Percentiles rank a stretch among this genome's conserved stretches.
Evolutionary conservation across 1,140 invertebrate species (phyloP).

Genomic region (Matsumurasca onukii): DNA sequence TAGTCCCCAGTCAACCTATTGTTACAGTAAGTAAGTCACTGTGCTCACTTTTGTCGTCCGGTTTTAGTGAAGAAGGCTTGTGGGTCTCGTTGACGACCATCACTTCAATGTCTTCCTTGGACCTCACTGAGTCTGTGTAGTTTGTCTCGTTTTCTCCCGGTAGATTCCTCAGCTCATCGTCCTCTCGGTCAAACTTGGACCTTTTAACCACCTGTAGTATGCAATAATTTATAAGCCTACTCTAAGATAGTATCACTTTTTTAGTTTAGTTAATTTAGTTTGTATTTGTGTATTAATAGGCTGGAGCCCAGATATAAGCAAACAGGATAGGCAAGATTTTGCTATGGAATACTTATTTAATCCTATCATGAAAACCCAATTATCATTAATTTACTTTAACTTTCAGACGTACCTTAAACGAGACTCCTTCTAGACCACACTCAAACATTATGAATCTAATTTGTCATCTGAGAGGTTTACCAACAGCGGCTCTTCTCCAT

Average conservation of each 20-base stretch:
- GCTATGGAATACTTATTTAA: too few relatives aligned
- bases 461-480: conserved; percentile 58
- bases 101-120: conserved; percentile 52
- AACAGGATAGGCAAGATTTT: too few relatives aligned
- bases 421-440: conserved; percentile 82
- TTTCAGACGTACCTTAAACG: conserved; percentile 42
- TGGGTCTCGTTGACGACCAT: conserved; percentile 21
- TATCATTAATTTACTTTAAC: too few relatives aligned
- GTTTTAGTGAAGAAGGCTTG: conserved; percentile 2
- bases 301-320: too few relatives aligned
- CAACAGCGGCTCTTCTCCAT: conserved; percentile 37
- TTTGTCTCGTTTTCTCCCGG: conserved; percentile 51
- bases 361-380: too few relatives aligned
- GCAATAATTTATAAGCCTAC: too few relatives aligned
- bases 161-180: conserved; percentile 56
- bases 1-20: too few relatives aligned
- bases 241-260: too few relatives aligned
- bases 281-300: too few relatives aligned
- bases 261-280: too few relatives aligned
- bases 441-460: conserved; percentile 96
- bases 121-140: conserved; percentile 52
- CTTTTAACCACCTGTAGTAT: conserved; percentile 50
- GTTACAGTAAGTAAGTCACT: too few relatives aligned
- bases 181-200: conserved; percentile 68
- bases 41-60: conserved; percentile 1